phyloP scores from a whole-genome alignment of 2,113 vertebrate genomes.

The Bungarus multicinctus region DNA sequence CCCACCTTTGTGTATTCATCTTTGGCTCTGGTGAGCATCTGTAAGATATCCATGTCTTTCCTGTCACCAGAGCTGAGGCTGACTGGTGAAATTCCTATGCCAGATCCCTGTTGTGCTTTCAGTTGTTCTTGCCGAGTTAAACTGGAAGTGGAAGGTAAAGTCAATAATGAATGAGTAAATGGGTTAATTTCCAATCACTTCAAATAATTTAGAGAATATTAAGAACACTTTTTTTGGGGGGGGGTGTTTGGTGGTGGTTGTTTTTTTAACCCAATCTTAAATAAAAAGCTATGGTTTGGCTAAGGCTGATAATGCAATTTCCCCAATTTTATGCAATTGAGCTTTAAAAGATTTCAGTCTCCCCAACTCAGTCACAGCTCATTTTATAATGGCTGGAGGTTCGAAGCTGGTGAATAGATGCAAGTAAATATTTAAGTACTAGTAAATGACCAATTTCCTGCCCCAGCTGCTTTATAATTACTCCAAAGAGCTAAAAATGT shows the following conservation, averaged over 20 bases:
- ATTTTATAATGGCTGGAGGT: slow-evolving; percentile 49
- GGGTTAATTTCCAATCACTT: not conserved
- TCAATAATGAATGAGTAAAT: slow-evolving; percentile 4
- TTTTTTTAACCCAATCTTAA: not conserved
- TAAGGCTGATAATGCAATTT: slow-evolving; percentile 2
- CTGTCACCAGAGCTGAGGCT: slow-evolving; percentile 65
- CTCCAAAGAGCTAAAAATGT: slow-evolving; percentile 55
- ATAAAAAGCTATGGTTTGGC: not conserved
- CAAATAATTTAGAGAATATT: not conserved
- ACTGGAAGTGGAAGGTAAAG: slow-evolving; percentile 64
- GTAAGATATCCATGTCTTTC: slow-evolving; percentile 86
- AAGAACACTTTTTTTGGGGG: not conserved
- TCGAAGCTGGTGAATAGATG: slow-evolving; percentile 47
- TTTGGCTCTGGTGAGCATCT: slow-evolving; percentile 91
- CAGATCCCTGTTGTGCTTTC: slow-evolving; percentile 72
- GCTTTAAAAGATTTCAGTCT: not conserved
- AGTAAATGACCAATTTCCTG: slow-evolving; percentile 66
- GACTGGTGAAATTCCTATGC: slow-evolving; percentile 72
- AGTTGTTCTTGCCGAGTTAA: slow-evolving; percentile 86
- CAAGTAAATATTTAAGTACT: slow-evolving; percentile 58
- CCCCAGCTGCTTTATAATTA: slow-evolving; percentile 65
- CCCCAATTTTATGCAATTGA: slow-evolving; percentile 1
- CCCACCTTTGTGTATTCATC: slow-evolving; percentile 91
- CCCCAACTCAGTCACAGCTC: slow-evolving; percentile 13
- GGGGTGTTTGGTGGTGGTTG: not conserved